phyloP scores from a whole-genome alignment of 1,140 invertebrate species.

The Ceratoteleas bidentatus region DNA sequence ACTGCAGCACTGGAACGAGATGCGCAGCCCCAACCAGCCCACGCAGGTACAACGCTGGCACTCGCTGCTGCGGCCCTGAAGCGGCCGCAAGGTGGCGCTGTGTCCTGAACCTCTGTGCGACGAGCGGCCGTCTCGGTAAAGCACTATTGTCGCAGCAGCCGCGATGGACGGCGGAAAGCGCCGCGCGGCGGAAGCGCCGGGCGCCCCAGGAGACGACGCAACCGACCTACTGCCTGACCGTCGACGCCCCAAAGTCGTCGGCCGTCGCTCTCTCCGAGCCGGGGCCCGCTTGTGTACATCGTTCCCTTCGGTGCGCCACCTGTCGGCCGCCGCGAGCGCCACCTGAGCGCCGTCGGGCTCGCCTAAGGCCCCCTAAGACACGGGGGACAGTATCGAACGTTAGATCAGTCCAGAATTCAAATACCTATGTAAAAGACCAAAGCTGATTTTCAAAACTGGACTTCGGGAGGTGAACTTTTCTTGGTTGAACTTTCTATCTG shows the following conservation, averaged over 20 bases:
- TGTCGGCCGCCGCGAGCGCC: conserved; percentile 34
- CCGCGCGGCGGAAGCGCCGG: not conserved
- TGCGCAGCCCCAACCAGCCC: conserved; percentile 83
- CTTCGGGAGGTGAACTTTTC: too few relatives aligned
- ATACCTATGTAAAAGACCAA: too few relatives aligned
- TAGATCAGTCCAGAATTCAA: too few relatives aligned
- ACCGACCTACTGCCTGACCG: conserved; percentile 73
- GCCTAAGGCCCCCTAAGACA: too few relatives aligned
- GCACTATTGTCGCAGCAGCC: conserved; percentile 12
- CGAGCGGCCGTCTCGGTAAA: too few relatives aligned
- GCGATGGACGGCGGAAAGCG: conserved; percentile 8
- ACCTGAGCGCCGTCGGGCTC: too few relatives aligned
- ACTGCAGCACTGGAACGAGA: conserved; percentile 96
- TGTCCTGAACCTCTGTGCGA: conserved; percentile 38
- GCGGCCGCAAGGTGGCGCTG: conserved; percentile 4
- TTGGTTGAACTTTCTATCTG: too few relatives aligned
- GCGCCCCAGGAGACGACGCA: not conserved
- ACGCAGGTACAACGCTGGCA: conserved; percentile 80
- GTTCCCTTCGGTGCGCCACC: conserved; percentile 67
- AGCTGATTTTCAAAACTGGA: too few relatives aligned
- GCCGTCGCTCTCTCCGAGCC: conserved; percentile 53
- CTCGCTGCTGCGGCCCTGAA: conserved; percentile 77
- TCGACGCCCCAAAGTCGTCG: conserved; percentile 70
- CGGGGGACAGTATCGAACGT: too few relatives aligned
- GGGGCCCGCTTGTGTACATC: conserved; percentile 25